These are phyloP conservation scores for Leptopilina syphax DNA, from an alignment of 2,888 invertebrate species.

Conservation along the genomic window DNA sequence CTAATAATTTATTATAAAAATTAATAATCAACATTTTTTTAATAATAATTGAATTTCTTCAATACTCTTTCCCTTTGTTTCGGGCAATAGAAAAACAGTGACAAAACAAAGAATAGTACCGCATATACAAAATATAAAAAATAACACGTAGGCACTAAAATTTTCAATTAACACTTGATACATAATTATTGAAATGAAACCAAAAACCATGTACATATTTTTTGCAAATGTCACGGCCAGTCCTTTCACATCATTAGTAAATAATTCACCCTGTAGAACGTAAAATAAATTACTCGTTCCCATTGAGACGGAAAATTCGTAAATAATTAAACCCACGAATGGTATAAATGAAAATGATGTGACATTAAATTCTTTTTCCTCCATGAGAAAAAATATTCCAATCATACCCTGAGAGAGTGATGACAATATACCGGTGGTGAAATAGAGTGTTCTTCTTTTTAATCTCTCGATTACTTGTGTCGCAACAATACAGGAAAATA, in stretches of 20 bases:
- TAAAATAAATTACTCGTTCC: conserved; percentile 83
- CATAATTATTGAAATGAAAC: conserved; percentile 80
- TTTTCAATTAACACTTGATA: conserved; percentile 77
- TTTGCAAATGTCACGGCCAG: conserved; percentile 82
- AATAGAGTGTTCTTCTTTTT: conserved; percentile 81
- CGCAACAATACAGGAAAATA: conserved; percentile 79
- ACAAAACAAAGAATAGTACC: neutral
- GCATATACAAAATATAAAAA: conserved; percentile 1
- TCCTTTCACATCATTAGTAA: conserved; percentile 82
- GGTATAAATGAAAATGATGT: conserved; percentile 80
- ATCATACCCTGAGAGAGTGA: conserved; percentile 79
- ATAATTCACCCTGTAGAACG: conserved; percentile 82
- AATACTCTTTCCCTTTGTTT: neutral
- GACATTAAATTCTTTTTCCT: conserved; percentile 77
- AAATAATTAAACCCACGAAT: conserved; percentile 80
- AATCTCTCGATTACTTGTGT: conserved; percentile 81
- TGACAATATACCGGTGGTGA: conserved; percentile 80
- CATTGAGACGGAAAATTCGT: conserved; percentile 81
- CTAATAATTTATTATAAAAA: neutral
- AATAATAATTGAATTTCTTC: neutral
- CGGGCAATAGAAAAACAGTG: neutral
- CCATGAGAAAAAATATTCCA: conserved; percentile 80
- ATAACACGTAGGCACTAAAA: neutral
- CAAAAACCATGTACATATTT: conserved; percentile 80
- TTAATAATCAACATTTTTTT: neutral